These are phyloP conservation scores for Nyctereutes procyonoides DNA, from an alignment of 2,113 vertebrate genomes.

Conservation along the genomic window DNA sequence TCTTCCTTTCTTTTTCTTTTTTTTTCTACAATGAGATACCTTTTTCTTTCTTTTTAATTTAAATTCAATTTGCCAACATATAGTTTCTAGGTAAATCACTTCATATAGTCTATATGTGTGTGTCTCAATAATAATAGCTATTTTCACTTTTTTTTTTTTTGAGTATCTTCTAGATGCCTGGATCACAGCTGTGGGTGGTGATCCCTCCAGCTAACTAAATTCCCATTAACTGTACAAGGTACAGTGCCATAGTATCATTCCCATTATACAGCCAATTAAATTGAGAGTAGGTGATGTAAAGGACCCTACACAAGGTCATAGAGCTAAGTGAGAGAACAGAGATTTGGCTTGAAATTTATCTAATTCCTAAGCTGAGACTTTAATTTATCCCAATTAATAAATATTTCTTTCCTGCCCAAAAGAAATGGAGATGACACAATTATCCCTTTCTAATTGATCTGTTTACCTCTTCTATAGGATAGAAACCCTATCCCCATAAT, in stretches of 20 bases:
- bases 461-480: neutral
- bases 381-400: conserved; percentile 12
- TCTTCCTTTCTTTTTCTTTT: neutral
- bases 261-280: neutral
- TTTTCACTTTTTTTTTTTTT: neutral
- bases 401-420: neutral
- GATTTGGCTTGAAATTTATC: neutral
- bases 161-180: neutral
- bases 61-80: no score
- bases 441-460: neutral
- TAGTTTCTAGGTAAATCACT: neutral
- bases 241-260: neutral
- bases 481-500: neutral
- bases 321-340: neutral
- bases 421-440: neutral
- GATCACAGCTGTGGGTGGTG: neutral
- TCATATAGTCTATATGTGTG: neutral
- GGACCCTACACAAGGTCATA: neutral
- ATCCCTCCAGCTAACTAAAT: no score
- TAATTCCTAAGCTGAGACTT: neutral
- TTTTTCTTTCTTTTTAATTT: no score
- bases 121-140: neutral
- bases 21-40: no score
- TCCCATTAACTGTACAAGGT: neutral
- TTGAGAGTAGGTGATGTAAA: neutral